Conservation (phyloP, 2,797 vertebrate genomes). For the Dermochelys coriacea region DNA sequence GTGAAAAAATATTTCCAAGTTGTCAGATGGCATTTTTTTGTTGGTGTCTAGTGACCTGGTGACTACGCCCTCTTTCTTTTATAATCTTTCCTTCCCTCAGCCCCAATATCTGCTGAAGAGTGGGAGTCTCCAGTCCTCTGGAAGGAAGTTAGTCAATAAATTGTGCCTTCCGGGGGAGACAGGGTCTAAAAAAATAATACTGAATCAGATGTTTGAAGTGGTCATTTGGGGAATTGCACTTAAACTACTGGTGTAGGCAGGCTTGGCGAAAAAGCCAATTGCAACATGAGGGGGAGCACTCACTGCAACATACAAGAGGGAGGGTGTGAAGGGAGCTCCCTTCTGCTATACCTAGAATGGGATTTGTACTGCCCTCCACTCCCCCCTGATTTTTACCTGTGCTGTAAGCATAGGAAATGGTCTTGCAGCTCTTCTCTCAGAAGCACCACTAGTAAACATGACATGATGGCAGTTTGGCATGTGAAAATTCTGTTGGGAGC, state of each 20-base stretch:
- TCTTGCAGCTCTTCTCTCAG: not conserved
- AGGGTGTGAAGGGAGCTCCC: rapidly evolving
- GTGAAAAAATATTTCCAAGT: not conserved
- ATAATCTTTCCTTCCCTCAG: rapidly evolving
- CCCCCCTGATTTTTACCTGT: not conserved
- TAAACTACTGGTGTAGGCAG: not conserved
- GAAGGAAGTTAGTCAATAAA: not conserved
- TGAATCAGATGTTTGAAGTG: not conserved
- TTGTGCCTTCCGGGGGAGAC: not conserved
- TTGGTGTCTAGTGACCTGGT: not conserved
- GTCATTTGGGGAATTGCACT: not conserved
- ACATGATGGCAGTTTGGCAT: not conserved
- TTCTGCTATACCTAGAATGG: rapidly evolving
- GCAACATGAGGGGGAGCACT: not conserved
- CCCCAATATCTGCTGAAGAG: not conserved
- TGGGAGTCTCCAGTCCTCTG: not conserved
- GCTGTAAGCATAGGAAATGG: rapidly evolving
- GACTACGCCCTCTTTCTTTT: rapidly evolving
- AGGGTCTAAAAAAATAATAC: not conserved
- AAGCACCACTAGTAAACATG: not conserved
- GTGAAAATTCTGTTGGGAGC: constrained; percentile 31
- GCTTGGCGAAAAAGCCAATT: not conserved
- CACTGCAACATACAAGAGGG: not conserved
- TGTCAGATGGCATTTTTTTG: not conserved
- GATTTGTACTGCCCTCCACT: not conserved